phyloP scores from a whole-genome alignment of 2,797 vertebrate genomes.

The Vireo griseus region DNA sequence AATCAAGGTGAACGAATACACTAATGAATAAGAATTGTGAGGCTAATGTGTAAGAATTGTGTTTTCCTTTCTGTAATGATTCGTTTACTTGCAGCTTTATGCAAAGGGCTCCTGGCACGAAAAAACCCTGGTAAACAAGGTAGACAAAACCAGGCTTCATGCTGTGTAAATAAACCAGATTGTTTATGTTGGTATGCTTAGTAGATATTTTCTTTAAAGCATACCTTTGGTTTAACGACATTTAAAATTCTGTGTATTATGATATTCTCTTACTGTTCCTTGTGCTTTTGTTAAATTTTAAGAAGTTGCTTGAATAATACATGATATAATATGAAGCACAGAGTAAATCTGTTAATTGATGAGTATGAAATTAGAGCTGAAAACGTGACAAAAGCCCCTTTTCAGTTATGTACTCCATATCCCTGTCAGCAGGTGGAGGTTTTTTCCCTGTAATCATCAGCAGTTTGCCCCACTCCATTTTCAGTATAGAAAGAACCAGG shows the following conservation, averaged over 20 bases:
- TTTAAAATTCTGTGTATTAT: background rate
- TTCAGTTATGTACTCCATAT: background rate
- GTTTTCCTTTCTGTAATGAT: constrained; percentile 39
- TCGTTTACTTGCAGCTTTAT: constrained; percentile 16
- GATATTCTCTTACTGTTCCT: background rate
- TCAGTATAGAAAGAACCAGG: background rate
- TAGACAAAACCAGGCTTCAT: constrained; percentile 15
- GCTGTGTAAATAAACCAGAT: constrained; percentile 20
- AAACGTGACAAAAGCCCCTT: background rate
- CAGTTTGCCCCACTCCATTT: background rate
- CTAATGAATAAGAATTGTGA: background rate
- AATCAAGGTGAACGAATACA: constrained; percentile 7
- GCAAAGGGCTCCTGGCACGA: background rate
- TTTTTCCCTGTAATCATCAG: background rate
- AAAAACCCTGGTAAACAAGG: background rate
- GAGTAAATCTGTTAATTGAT: constrained; percentile 33
- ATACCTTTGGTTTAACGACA: background rate
- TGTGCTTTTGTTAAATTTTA: constrained; percentile 43
- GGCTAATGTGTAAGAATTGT: constrained; percentile 19
- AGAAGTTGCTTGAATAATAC: constrained; percentile 50
- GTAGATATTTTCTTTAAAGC: background rate
- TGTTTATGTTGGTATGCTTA: background rate
- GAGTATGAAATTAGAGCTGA: constrained; percentile 19
- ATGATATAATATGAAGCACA: constrained; percentile 10
- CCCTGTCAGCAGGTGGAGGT: background rate